Evolutionary conservation across 2,888 invertebrate genomes (phyloP).

Genomic region (Synanthedon formicaeformis): DNA sequence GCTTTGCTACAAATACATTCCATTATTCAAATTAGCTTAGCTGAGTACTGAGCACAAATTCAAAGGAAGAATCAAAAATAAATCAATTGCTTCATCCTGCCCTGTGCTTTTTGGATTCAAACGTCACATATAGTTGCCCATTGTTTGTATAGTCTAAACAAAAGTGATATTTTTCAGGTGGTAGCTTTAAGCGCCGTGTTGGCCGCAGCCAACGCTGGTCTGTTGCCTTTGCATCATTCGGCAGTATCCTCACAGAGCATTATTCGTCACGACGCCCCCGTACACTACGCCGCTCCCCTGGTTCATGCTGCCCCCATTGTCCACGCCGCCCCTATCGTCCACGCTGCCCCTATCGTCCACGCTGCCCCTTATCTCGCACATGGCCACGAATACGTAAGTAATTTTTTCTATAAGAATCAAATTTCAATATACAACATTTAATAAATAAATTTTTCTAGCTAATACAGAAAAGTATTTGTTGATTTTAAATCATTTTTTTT

Average conservation of each 20-base stretch:
- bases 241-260: conserved; percentile 68
- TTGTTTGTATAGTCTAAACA: background rate
- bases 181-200: conserved; percentile 58
- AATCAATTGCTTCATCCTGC: no score
- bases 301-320: conserved; percentile 32
- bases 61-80: no score
- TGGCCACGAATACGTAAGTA: conserved; percentile 43
- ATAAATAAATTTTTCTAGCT: background rate
- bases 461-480: no score
- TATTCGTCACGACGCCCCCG: conserved; percentile 54
- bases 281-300: conserved; percentile 30
- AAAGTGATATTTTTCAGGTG: conserved; percentile 26
- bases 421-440: background rate
- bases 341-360: conserved; percentile 12
- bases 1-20: background rate
- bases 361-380: conserved; percentile 13
- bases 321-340: conserved; percentile 18
- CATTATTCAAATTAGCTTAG: no score
- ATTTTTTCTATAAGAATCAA: conserved; percentile 3
- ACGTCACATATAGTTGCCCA: no score
- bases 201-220: conserved; percentile 68
- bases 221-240: conserved; percentile 53
- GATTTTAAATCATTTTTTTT: background rate
- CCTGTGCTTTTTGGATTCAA: no score
- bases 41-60: no score